A percentile compares a stretch with the other conserved stretches of the same genome.
Evolutionary conservation across 2,113 vertebrate genomes (phyloP).

Genomic region (Ceyx cyanopectus): DNA sequence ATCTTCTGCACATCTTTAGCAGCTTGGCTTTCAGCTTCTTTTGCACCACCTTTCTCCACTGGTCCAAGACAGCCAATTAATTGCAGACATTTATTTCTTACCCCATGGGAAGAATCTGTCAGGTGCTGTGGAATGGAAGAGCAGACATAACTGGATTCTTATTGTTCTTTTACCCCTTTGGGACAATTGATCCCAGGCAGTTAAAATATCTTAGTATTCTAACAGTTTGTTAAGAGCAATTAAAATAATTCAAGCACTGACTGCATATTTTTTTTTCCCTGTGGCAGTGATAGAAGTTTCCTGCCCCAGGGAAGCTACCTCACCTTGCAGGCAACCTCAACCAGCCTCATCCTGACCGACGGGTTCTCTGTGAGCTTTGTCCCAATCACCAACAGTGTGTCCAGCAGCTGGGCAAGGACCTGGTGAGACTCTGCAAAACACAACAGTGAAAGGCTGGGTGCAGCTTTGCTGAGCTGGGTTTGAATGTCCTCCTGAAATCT

Average conservation of each 20-base stretch:
- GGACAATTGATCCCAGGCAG: not conserved
- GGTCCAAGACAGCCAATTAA: constrained; percentile 91
- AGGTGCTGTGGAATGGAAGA: constrained; percentile 79
- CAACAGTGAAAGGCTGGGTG: not conserved
- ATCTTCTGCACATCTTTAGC: constrained; percentile 90
- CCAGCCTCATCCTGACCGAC: constrained; percentile 82
- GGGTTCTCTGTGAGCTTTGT: constrained; percentile 86
- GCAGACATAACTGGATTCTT: not conserved
- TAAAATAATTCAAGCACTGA: not conserved
- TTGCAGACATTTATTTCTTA: constrained; percentile 95
- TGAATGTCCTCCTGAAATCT: not conserved
- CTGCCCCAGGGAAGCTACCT: not conserved
- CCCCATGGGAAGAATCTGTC: constrained; percentile 91
- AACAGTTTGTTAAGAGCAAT: not conserved
- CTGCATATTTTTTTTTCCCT: not conserved
- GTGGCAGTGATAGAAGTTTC: not conserved
- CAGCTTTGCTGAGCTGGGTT: rapidly evolving
- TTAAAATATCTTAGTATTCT: not conserved
- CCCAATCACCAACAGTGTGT: constrained; percentile 91
- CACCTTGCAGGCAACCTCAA: constrained; percentile 96
- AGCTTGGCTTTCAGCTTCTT: constrained; percentile 81
- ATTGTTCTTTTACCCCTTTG: rapidly evolving
- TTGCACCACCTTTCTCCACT: constrained; percentile 80
- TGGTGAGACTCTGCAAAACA: constrained; percentile 91
- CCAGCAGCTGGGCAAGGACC: constrained; percentile 93